Percentiles rank a stretch among this genome's conserved stretches.
Evolutionary conservation across 2,113 vertebrate species (phyloP).

Genomic region (Pseudolaguvia tuberculata): DNA sequence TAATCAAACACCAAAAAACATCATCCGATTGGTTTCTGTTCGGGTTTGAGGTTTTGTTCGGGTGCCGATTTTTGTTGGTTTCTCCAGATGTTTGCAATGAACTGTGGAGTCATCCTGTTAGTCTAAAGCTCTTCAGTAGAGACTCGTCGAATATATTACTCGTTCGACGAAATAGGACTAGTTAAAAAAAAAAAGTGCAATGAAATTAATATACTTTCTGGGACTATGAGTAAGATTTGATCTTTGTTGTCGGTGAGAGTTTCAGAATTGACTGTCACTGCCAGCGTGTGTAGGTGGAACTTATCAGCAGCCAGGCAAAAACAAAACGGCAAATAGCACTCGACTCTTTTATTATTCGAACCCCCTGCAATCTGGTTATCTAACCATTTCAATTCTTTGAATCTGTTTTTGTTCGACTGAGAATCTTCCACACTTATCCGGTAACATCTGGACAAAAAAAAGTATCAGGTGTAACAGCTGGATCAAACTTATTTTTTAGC

Average conservation of each 20-base stretch:
- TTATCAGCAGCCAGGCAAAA: slow-evolving; percentile 50
- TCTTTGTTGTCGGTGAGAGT: slow-evolving; percentile 60
- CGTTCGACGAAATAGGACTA: neutral
- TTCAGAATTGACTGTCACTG: slow-evolving; percentile 67
- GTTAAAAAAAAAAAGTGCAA: slow-evolving; percentile 18
- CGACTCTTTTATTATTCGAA: slow-evolving; percentile 25
- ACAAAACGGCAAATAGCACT: slow-evolving; percentile 37
- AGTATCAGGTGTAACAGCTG: neutral
- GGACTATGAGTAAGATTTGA: slow-evolving; percentile 35
- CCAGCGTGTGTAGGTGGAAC: slow-evolving; percentile 48
- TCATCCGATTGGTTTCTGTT: neutral
- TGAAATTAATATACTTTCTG: slow-evolving; percentile 38
- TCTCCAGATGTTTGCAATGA: neutral
- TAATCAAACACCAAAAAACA: no score
- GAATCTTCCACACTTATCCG: neutral
- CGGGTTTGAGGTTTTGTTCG: neutral
- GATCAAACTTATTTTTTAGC: no score
- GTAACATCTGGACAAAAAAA: neutral
- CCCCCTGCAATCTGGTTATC: neutral
- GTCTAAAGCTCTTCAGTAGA: neutral
- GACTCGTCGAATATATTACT: neutral
- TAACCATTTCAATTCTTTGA: neutral
- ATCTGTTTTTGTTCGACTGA: neutral
- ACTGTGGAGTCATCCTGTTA: neutral
- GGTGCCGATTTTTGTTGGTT: neutral